Evolutionary conservation across 2,888 invertebrate species (phyloP), one percentile per base, ranked within the genome.

Genomic region (Tinea trinotella): DNA sequence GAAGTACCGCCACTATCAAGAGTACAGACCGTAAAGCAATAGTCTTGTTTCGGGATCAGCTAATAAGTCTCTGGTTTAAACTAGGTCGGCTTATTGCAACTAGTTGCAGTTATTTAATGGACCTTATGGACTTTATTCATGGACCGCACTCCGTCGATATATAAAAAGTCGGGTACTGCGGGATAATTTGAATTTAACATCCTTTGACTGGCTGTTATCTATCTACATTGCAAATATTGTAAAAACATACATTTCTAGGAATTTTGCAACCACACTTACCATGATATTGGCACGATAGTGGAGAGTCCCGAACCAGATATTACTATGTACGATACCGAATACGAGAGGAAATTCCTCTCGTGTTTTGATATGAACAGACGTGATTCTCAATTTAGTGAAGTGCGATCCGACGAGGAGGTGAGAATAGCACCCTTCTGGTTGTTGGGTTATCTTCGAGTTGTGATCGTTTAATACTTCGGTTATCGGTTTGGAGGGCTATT

Each of bases 261-360:
- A 5, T 53, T 24, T 50, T 24, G n/a, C 24, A 24, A 50, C 24
- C 50, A 50, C 22, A 13, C 13, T 61, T 66, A 76, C 60, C 83
- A 83, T 62, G 81, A 81, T 56, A 77, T 82, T 58, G 78, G 76
- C 50, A 79, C 83, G 0, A 85, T 85, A 65, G 73, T 74, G 61
- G 84, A 85, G 61, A 63, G 67, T 1, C 67, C 67, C 0, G 82
- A 81, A 57, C 59, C 65, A 22, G 71, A 78, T 44, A 59, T 61
- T 6, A 62, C 65, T 9, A 58, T 67, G 59, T 67, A 64, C 60
- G 68, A 65, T 50, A 66, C 65, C 22, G 63, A 61, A 1, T 72
- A 71, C 58, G 74, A 70, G 50, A 62, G 64, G 34, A 72, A 68
- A 40, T 75, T 77, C 59, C 66, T 77, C 54, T 65, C 68, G 54